Percentiles rank a stretch among this genome's conserved stretches.
Conservation (phyloP, 2,888 invertebrate genomes). For the Parnassius apollo region DNA sequence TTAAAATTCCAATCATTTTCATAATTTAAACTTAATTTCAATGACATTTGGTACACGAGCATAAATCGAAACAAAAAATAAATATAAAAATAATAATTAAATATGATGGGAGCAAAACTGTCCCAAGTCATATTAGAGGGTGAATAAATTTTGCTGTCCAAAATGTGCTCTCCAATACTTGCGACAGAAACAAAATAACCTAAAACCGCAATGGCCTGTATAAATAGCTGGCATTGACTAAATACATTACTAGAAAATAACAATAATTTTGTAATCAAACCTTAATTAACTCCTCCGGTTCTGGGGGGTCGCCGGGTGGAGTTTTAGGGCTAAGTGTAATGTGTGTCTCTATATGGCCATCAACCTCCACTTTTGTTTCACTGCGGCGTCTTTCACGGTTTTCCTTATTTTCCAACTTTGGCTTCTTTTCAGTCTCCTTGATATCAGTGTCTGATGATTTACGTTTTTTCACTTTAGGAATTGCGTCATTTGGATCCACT, state of each 20-base stretch:
- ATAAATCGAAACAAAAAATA: too few species aligned
- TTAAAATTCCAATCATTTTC: too few species aligned
- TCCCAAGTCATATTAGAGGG: too few species aligned
- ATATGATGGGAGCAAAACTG: too few species aligned
- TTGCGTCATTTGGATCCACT: slow-evolving; percentile 70
- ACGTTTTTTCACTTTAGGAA: slow-evolving; percentile 55
- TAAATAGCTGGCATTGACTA: too few species aligned
- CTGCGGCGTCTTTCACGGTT: slow-evolving; percentile 61
- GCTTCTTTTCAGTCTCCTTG: slow-evolving; percentile 65
- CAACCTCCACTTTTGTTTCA: slow-evolving; percentile 79
- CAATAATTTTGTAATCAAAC: slow-evolving; percentile 46
- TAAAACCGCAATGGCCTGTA: too few species aligned
- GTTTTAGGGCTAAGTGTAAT: slow-evolving; percentile 89
- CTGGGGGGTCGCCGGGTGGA: slow-evolving; percentile 92
- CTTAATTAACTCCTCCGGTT: slow-evolving; percentile 95
- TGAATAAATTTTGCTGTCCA: too few species aligned
- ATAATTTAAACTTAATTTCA: too few species aligned
- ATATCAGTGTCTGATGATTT: slow-evolving; percentile 56
- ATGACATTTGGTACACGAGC: too few species aligned
- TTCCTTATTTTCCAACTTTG: slow-evolving; percentile 45
- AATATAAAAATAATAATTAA: too few species aligned
- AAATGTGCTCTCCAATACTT: too few species aligned
- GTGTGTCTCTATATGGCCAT: slow-evolving; percentile 88
- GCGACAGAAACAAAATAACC: too few species aligned
- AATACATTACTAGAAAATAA: not conserved